Evolutionary conservation across 2,113 vertebrate species (phyloP).

Genomic region (Antidorcas marsupialis): DNA sequence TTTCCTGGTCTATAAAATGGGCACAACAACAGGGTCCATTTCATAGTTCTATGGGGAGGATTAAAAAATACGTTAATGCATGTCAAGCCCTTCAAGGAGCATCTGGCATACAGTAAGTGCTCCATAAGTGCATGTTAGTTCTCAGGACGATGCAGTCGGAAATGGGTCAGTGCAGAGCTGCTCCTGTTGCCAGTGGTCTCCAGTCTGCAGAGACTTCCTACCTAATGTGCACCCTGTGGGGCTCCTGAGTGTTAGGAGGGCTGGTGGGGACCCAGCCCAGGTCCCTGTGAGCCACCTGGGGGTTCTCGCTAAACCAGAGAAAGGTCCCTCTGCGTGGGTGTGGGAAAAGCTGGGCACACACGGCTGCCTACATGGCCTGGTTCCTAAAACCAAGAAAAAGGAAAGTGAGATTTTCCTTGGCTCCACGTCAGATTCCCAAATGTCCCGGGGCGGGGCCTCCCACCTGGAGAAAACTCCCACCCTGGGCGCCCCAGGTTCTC

Average conservation of each 20-base stretch:
- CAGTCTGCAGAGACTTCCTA: not conserved
- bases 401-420: slow-evolving; percentile 8
- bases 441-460: rapidly evolving
- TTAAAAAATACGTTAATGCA: not conserved
- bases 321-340: slow-evolving; percentile 12
- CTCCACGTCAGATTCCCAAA: rapidly evolving
- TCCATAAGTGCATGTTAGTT: slow-evolving; percentile 6
- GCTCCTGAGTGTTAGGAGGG: not conserved
- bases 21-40: not conserved
- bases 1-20: slow-evolving; percentile 15
- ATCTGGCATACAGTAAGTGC: not conserved
- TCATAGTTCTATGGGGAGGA: not conserved
- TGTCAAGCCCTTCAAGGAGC: not conserved
- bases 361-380: slow-evolving; percentile 69
- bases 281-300: not conserved
- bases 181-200: not conserved
- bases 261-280: slow-evolving; percentile 38
- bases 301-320: slow-evolving; percentile 32
- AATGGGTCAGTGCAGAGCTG: not conserved
- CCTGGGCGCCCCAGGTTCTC: rapidly evolving
- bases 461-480: not conserved
- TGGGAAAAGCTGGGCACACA: slow-evolving; percentile 22
- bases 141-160: not conserved
- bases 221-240: not conserved
- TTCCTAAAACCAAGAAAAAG: slow-evolving; percentile 81